Percentiles rank a stretch among this genome's conserved stretches.
These are phyloP conservation scores for Threskiornis aethiopicus DNA, from an alignment of 2,797 vertebrate species.

Conservation along the genomic window DNA sequence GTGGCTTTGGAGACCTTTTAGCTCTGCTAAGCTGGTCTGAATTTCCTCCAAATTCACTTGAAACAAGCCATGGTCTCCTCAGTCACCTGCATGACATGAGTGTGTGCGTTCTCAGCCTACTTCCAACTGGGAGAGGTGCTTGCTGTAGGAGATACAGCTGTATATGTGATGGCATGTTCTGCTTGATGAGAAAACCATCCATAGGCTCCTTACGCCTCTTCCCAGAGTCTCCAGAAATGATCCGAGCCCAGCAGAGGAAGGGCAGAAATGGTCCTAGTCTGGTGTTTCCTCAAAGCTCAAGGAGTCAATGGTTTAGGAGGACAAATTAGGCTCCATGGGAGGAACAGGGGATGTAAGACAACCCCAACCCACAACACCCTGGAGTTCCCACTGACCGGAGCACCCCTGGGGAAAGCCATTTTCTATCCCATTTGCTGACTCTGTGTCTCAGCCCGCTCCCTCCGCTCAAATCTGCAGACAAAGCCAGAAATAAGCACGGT, in stretches of 20 bases:
- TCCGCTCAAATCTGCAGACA: not conserved
- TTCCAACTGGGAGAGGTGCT: not conserved
- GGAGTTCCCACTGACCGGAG: not conserved
- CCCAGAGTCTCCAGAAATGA: not conserved
- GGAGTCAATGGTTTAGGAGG: not conserved
- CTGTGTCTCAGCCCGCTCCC: not conserved
- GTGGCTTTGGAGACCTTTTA: not conserved
- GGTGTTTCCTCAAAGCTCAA: not conserved
- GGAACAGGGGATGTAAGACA: not conserved
- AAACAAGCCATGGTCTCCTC: not conserved
- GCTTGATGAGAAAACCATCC: not conserved
- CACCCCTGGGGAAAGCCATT: not conserved
- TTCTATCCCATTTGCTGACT: not conserved
- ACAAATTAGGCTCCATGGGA: not conserved
- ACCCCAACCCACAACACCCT: not conserved
- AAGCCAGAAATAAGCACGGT: not conserved
- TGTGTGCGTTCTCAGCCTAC: not conserved
- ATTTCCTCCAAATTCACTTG: not conserved
- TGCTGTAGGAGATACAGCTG: not conserved
- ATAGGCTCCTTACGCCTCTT: not conserved
- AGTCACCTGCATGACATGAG: not conserved
- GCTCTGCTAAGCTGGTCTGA: not conserved
- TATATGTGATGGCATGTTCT: not conserved
- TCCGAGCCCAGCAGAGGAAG: not conserved
- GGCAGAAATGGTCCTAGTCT: not conserved